Evolutionary conservation across 2,797 vertebrate genomes (phyloP).

Genomic region (Dendrocincla fuliginosa): DNA sequence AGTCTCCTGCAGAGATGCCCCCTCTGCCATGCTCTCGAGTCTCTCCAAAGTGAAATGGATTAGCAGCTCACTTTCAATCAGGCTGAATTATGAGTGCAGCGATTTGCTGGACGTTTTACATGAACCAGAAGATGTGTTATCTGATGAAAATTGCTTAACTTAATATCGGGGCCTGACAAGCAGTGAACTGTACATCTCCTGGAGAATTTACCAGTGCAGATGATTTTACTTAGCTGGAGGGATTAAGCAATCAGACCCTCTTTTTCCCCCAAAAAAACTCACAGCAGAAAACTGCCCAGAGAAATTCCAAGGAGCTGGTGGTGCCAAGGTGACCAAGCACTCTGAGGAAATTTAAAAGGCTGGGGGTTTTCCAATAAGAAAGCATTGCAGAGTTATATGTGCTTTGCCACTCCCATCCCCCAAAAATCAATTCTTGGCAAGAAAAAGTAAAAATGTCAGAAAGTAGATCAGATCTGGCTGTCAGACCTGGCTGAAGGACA

Average conservation of each 20-base stretch:
- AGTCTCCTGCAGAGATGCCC: not conserved
- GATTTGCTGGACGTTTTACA: conserved; percentile 84
- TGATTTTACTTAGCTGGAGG: conserved; percentile 51
- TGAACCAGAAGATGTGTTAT: conserved; percentile 91
- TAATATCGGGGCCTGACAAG: conserved; percentile 73
- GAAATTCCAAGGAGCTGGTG: not conserved
- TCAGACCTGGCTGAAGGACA: not conserved
- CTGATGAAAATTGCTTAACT: conserved; percentile 85
- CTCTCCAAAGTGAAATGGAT: conserved; percentile 56
- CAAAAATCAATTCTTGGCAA: not conserved
- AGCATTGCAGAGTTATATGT: not conserved
- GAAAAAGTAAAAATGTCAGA: not conserved
- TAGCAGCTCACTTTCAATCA: conserved; percentile 72
- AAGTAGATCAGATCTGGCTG: not conserved
- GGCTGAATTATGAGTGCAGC: conserved; percentile 82
- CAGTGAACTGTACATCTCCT: conserved; percentile 51
- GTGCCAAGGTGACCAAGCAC: not conserved
- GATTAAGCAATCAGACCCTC: not conserved
- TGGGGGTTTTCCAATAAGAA: not conserved
- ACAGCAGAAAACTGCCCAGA: not conserved
- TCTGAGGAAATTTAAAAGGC: not conserved
- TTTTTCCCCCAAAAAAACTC: not conserved
- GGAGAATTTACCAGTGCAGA: conserved; percentile 38
- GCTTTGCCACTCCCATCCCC: not conserved
- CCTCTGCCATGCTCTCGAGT: not conserved